Evolutionary conservation across 2,888 invertebrate genomes (phyloP).

Genomic region (Pheosia tremula): DNA sequence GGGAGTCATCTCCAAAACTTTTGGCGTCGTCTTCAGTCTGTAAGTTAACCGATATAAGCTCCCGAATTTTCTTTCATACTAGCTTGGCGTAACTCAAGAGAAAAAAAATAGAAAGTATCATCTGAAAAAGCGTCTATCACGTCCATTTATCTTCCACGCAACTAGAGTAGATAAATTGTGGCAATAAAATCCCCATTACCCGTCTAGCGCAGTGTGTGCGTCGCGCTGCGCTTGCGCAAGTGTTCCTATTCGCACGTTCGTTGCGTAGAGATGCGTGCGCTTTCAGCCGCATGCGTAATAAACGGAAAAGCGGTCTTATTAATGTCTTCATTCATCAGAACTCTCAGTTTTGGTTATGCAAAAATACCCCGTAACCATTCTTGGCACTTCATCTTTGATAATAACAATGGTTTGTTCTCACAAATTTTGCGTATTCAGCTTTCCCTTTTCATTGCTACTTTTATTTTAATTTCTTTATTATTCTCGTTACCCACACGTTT

Average conservation of each 20-base stretch:
- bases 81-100: constrained; percentile 7
- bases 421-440: constrained; percentile 42
- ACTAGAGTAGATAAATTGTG: constrained; percentile 43
- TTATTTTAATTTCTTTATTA: constrained; percentile 16
- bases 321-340: constrained; percentile 36
- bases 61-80: constrained; percentile 13
- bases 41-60: constrained; percentile 78
- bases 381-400: constrained; percentile 51
- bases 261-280: constrained; percentile 42
- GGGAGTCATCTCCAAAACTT: constrained; percentile 91
- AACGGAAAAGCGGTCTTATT: constrained; percentile 28
- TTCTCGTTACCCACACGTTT: constrained; percentile 13
- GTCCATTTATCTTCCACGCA: constrained; percentile 53
- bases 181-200: constrained; percentile 59
- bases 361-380: constrained; percentile 56
- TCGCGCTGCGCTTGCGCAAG: constrained; percentile 68
- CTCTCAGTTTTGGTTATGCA: constrained; percentile 58
- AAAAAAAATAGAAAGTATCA: constrained; percentile 26
- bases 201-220: constrained; percentile 35
- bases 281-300: constrained; percentile 43
- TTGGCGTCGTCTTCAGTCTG: constrained; percentile 92
- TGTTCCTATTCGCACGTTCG: constrained; percentile 72
- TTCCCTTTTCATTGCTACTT: constrained; percentile 42
- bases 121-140: constrained; percentile 46
- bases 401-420: constrained; percentile 51